A percentile compares a stretch with the other conserved stretches of the same genome.
Evolutionary conservation across 2,888 invertebrate species (phyloP).

Genomic region (Drosophila monieri): DNA sequence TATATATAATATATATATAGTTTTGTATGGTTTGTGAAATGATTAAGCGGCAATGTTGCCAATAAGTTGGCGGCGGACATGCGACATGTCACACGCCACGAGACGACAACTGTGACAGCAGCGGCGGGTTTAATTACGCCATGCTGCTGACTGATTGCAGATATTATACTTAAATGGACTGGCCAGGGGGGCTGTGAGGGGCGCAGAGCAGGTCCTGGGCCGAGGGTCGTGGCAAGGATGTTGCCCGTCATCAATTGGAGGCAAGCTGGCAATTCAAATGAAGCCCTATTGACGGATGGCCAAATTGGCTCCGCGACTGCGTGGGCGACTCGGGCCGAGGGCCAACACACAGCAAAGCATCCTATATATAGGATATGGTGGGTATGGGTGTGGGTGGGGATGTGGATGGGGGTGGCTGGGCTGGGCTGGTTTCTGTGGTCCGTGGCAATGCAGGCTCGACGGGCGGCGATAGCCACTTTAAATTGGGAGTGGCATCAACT

Average conservation of each 20-base stretch:
- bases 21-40: slow-evolving; percentile 12
- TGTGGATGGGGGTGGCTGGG: neutral
- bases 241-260: slow-evolving; percentile 65
- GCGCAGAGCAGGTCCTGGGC: slow-evolving; percentile 39
- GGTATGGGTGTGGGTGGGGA: slow-evolving; percentile 9
- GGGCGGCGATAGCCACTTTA: slow-evolving; percentile 23
- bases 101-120: slow-evolving; percentile 42
- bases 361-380: slow-evolving; percentile 5
- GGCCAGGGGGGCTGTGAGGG: slow-evolving; percentile 11
- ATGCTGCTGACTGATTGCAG: slow-evolving; percentile 71
- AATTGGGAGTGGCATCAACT: slow-evolving; percentile 16
- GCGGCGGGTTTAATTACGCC: slow-evolving; percentile 63
- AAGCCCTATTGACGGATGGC: slow-evolving; percentile 74
- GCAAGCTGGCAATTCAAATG: slow-evolving; percentile 77
- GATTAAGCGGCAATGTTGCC: slow-evolving; percentile 38
- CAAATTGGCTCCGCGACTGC: slow-evolving; percentile 60
- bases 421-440: neutral
- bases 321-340: slow-evolving; percentile 55
- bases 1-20: neutral
- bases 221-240: slow-evolving; percentile 25
- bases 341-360: neutral
- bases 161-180: slow-evolving; percentile 11
- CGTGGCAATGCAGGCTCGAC: slow-evolving; percentile 8
- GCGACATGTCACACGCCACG: slow-evolving; percentile 26
- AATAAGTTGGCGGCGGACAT: slow-evolving; percentile 35